Conservation (phyloP, 1,140 invertebrate genomes). For the Drosophila sturtevanti region DNA sequence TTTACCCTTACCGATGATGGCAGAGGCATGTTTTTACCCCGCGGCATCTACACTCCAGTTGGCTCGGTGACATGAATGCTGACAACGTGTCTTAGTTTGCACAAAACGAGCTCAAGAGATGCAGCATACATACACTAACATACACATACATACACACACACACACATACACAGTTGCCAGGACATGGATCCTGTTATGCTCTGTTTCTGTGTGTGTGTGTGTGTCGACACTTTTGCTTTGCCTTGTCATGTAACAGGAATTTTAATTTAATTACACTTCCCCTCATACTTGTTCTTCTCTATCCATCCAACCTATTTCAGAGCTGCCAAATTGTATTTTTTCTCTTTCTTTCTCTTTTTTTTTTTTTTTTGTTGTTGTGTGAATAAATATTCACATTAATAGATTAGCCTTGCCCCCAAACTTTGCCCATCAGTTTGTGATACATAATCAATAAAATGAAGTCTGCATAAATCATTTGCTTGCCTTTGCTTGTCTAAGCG, state of each 20-base stretch:
- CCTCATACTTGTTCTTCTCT: background rate
- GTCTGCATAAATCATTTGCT: constrained; percentile 66
- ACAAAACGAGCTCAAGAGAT: constrained; percentile 74
- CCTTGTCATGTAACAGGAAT: constrained; percentile 75
- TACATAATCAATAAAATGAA: constrained; percentile 72
- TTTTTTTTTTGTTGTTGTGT: background rate
- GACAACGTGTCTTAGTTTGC: constrained; percentile 81
- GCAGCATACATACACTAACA: constrained; percentile 41
- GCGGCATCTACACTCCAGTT: background rate
- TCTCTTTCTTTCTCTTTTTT: background rate
- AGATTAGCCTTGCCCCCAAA: constrained; percentile 44
- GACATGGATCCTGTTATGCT: constrained; percentile 45
- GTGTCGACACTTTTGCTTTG: constrained; percentile 49
- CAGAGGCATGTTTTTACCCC: background rate
- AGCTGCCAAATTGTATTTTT: background rate
- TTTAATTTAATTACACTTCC: constrained; percentile 75
- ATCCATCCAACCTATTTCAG: background rate
- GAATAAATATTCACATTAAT: constrained; percentile 57
- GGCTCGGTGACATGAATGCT: constrained; percentile 73
- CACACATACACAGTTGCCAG: constrained; percentile 21
- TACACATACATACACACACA: constrained; percentile 28
- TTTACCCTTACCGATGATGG: background rate
- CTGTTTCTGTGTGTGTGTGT: constrained; percentile 39
- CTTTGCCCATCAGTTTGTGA: constrained; percentile 23
- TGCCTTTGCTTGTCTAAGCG: constrained; percentile 42